Base-by-base conservation (phyloP, 2,113 vertebrate genomes). In the Plectropomus leopardus region DNA sequence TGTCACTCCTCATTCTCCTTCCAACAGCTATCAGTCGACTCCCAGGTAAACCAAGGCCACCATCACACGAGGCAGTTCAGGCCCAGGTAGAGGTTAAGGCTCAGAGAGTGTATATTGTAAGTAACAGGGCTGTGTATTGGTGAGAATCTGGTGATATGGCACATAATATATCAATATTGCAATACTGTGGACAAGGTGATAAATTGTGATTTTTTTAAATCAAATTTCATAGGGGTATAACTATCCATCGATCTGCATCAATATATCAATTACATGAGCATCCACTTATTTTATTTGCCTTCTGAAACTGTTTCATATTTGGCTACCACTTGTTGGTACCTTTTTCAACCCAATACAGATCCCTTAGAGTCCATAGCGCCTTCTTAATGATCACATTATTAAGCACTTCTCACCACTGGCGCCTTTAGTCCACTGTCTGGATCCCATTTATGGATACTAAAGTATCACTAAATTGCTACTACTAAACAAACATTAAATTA, bases 21-120 rank as follows among this genome's bases (percentile, higher is more conserved):
- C 81, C 83, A 86, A 13, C 83, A 78, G 82, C 84, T 91, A 85
- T 89, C 85, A 76, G 68, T 88, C 42, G 21, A 48, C 51, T 85
- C 55, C 4, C 55, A 72, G 83, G 64, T 87, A 73, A 78, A 68
- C 72, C 65, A 36, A 83, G 73, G 80, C 68, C 78, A 75, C 28
- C 40, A 34, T 36, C 54, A 60, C 58, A 64, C 2, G 13, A 40
- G 76, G 50, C 44, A 64, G 61, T 80, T 73, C 61, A 72, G 11
- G 23, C n/a, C 14, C 1, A 78, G 23, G 34, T 21, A 21, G 23
- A 42, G 44, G 73, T 72, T 66, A 76, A 32, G 70, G 45, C 24
- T 59, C 9, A 3, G 34, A 67, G 3, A 66, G 7, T 40, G 63
- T 13, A 47, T 9, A 34, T 3, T 10, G 40, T n/a, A 42, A 2